These are phyloP conservation scores for Volucella inflata DNA, from an alignment of 2,888 invertebrate species.

Conservation along the genomic window DNA sequence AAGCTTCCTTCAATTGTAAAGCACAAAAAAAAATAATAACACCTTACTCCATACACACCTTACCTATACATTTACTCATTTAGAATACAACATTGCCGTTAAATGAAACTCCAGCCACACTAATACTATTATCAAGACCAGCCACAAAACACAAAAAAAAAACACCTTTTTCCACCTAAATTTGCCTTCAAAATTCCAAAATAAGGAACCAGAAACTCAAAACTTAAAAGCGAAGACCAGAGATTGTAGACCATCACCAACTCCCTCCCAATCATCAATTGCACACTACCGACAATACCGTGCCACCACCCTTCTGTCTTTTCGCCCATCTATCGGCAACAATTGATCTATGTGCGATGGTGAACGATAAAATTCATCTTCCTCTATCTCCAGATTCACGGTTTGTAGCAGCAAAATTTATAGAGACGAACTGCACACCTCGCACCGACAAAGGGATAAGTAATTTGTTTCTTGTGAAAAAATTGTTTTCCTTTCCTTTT, in stretches of 20 bases:
- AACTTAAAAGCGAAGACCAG: neutral
- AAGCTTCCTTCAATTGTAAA: constrained; percentile 6
- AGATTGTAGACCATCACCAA: too few species aligned
- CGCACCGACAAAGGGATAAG: constrained; percentile 59
- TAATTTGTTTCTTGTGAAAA: constrained; percentile 56
- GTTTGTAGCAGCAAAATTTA: constrained; percentile 52
- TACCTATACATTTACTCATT: neutral
- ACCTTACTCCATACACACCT: neutral
- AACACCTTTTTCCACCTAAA: neutral
- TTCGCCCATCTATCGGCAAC: constrained; percentile 51
- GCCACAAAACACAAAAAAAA: neutral
- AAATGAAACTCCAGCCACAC: constrained; percentile 15
- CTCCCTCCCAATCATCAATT: neutral
- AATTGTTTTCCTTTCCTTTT: neutral
- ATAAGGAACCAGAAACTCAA: constrained; percentile 24
- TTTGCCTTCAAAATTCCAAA: constrained; percentile 9
- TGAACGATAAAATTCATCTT: constrained; percentile 55
- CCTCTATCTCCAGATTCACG: constrained; percentile 41
- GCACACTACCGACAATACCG: neutral
- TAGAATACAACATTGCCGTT: neutral
- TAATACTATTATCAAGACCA: neutral
- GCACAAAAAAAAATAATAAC: neutral
- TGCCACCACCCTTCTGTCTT: neutral
- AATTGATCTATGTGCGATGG: constrained; percentile 50
- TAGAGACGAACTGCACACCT: constrained; percentile 48